These are phyloP conservation scores for Anadara kagoshimensis DNA, from an alignment of 1,140 invertebrate genomes.

Conservation along the genomic window DNA sequence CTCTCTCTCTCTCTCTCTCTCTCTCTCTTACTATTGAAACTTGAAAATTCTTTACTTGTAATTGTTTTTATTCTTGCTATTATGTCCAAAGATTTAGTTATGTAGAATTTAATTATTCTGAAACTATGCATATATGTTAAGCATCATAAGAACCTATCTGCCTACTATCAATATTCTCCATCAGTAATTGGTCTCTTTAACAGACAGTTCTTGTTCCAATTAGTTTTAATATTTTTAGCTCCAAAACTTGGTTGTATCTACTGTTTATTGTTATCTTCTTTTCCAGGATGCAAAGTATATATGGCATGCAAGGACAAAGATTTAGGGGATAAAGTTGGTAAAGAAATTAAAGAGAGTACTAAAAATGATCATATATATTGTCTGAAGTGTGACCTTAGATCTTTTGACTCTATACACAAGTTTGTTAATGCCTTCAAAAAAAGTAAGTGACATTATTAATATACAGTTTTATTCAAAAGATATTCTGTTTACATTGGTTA, in stretches of 20 bases:
- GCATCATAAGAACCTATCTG: no score
- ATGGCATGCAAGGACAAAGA: conserved; percentile 76
- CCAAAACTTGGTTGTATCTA: not conserved
- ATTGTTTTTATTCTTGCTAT: not conserved
- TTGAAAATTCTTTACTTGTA: not conserved
- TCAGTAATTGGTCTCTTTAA: no score
- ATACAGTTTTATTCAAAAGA: not conserved
- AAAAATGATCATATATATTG: conserved; percentile 84
- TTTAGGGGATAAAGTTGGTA: conserved; percentile 78
- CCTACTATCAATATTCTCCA: no score
- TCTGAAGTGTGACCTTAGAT: conserved; percentile 82
- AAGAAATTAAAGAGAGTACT: conserved; percentile 78
- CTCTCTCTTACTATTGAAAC: not conserved
- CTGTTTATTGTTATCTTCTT: not conserved
- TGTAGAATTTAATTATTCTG: no score
- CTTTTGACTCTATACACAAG: conserved; percentile 82
- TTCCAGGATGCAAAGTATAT: conserved; percentile 75
- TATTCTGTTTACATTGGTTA: not conserved
- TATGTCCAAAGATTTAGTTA: no score
- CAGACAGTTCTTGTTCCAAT: no score
- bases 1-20: not conserved
- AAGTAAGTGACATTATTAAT: conserved; percentile 51
- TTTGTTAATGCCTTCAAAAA: conserved; percentile 82
- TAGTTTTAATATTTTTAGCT: no score
- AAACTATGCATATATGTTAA: no score